Conservation (phyloP, 2,797 vertebrate genomes). For the Rousettus madagascariensis region DNA sequence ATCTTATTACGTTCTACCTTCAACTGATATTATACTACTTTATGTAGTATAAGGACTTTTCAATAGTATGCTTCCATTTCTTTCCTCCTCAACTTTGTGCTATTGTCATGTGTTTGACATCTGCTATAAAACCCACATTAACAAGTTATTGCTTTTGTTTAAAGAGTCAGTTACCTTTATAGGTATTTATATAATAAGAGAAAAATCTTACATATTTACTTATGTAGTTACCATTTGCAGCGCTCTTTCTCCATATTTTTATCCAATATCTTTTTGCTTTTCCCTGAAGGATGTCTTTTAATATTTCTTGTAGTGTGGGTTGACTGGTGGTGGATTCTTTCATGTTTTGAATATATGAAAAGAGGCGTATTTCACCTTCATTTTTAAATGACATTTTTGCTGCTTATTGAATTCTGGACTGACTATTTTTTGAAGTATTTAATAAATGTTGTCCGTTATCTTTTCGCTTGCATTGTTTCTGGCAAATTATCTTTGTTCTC, state of each 20-base stretch:
- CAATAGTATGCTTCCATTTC: not conserved
- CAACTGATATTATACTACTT: not conserved
- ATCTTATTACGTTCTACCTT: not conserved
- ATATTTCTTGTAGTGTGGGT: not conserved
- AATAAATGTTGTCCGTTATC: not conserved
- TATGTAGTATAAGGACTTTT: not conserved
- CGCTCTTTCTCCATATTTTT: not conserved
- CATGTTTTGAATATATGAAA: slow-evolving; percentile 14
- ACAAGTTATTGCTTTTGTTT: slow-evolving; percentile 12
- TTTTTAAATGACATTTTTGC: slow-evolving; percentile 10
- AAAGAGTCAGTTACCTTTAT: not conserved
- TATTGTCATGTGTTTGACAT: not conserved
- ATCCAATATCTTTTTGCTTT: not conserved
- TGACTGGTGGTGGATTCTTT: not conserved
- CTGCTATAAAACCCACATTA: not conserved
- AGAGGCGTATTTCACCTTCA: not conserved
- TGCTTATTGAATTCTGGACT: not conserved
- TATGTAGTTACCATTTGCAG: not conserved
- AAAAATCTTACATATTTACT: not conserved
- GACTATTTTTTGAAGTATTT: not conserved
- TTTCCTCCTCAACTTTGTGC: not conserved
- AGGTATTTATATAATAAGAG: not conserved
- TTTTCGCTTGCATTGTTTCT: not conserved
- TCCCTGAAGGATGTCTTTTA: not conserved
- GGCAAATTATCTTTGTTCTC: not conserved